Evolutionary conservation across 2,888 invertebrate species (phyloP), one percentile per base, ranked within the genome.

Genomic region (Heliconius erato): DNA sequence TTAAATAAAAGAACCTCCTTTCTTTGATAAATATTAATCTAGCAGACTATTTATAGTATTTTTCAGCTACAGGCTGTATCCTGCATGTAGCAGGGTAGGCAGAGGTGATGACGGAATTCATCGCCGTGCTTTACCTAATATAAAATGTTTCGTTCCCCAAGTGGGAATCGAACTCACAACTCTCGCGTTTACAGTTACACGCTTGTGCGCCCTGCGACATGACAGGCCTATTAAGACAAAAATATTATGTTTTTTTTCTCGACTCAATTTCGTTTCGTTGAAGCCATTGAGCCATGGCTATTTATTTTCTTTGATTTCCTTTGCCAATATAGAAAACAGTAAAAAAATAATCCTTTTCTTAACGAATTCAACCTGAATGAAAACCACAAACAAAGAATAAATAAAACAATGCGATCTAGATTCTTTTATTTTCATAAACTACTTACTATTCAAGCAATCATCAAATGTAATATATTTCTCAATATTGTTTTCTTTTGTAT

Each of bases 291-390:
- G 79, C 80, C 79, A 76, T 79, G 80, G 83, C 80, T 84, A 84
- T 83, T 83, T 79, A 83, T 84, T 82, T 84, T 82, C 80, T 83
- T 76, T 83, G 82, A 83, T 83, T 85, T 85, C 84, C 84, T 82
- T 82, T 83, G 79, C 80, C 84, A 82, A 85, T 82, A 82, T 80
- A 83, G 84, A 83, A 85, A 83, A 81, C 83, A 85, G 79, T 82
- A 80, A 83, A 83, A 79, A 76, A 83, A 80, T 77, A 1, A 82
- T 85, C 82, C 83, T 72, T 83, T 83, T 80, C 83, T 82, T 80
- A 83, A 85, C 82, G 83, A 72, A 82, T 85, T 83, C 79, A 82
- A 85, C 84, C 84, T 71, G 71, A 85, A 85, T 82, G 82, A 69
- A 79, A 84, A 83, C 81, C 79, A 83, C 79, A 82, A 83, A 79